Evolutionary conservation across 2,888 invertebrate species (phyloP).

Genomic region (Chrysolina oricalcia): DNA sequence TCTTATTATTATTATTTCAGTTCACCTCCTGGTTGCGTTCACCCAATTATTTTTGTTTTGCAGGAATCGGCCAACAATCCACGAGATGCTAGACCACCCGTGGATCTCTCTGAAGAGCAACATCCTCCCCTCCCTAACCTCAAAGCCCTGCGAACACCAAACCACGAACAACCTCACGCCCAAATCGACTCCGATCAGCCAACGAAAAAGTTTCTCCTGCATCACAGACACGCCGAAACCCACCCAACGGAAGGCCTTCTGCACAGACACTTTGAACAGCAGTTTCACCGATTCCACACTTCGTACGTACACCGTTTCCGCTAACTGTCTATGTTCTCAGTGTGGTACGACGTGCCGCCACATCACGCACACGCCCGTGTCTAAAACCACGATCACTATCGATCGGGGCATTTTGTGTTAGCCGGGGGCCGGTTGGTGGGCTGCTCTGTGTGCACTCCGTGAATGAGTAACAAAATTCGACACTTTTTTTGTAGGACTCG

Average conservation of each 20-base stretch:
- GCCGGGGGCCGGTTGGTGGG: constrained; percentile 51
- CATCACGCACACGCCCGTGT: constrained; percentile 69
- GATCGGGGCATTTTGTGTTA: constrained; percentile 74
- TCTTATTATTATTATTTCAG: not conserved
- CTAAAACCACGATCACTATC: constrained; percentile 70
- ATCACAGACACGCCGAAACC: constrained; percentile 57
- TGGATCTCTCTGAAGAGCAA: constrained; percentile 79
- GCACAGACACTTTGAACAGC: constrained; percentile 64
- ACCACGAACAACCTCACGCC: constrained; percentile 49
- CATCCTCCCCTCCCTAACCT: constrained; percentile 60
- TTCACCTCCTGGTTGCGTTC: too few relatives aligned
- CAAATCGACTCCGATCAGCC: constrained; percentile 64
- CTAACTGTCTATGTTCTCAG: constrained; percentile 71
- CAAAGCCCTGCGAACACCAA: constrained; percentile 62
- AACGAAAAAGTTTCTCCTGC: constrained; percentile 66
- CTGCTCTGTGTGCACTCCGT: constrained; percentile 25
- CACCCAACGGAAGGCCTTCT: constrained; percentile 61
- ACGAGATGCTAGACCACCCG: constrained; percentile 91
- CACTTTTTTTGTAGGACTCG: constrained; percentile 31
- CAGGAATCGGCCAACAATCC: constrained; percentile 91
- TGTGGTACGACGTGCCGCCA: constrained; percentile 72
- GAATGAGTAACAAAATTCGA: constrained; percentile 36
- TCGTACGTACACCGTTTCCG: constrained; percentile 67
- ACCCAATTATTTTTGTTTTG: constrained; percentile 61
- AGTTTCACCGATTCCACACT: constrained; percentile 64